Conservation (phyloP, 2,797 vertebrate genomes). For the Pantherophis alleghaniensis region DNA sequence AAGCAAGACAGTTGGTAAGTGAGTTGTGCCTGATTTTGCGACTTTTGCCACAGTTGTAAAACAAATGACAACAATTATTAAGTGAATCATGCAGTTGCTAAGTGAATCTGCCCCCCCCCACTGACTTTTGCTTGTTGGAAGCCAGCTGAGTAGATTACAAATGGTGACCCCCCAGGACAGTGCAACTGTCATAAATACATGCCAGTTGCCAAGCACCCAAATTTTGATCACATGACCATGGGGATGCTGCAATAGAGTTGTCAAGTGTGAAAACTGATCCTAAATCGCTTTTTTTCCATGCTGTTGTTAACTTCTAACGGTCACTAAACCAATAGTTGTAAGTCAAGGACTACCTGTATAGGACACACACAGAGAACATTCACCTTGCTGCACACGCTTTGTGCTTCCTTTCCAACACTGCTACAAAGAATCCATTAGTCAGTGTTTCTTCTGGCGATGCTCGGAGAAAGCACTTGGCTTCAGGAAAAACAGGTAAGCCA, state of each 20-base stretch:
- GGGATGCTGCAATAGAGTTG: neutral
- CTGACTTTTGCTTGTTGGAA: neutral
- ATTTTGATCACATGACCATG: neutral
- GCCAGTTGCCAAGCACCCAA: neutral
- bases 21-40: neutral
- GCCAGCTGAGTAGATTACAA: neutral
- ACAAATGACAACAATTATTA: neutral
- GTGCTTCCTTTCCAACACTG: conserved; percentile 76
- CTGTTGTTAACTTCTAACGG: neutral
- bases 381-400: conserved; percentile 43
- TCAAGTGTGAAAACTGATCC: neutral
- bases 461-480: conserved; percentile 80
- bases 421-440: conserved; percentile 91
- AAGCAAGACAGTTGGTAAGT: neutral
- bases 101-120: neutral
- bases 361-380: neutral
- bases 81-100: neutral
- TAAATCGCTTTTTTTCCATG: neutral
- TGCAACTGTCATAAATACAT: neutral
- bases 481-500: conserved; percentile 74
- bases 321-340: neutral
- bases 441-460: conserved; percentile 79
- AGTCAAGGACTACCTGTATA: neutral
- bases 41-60: neutral
- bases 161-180: neutral